These are phyloP conservation scores for Lepus oiostolus DNA, from an alignment of 2,797 vertebrate genomes.

Conservation along the genomic window DNA sequence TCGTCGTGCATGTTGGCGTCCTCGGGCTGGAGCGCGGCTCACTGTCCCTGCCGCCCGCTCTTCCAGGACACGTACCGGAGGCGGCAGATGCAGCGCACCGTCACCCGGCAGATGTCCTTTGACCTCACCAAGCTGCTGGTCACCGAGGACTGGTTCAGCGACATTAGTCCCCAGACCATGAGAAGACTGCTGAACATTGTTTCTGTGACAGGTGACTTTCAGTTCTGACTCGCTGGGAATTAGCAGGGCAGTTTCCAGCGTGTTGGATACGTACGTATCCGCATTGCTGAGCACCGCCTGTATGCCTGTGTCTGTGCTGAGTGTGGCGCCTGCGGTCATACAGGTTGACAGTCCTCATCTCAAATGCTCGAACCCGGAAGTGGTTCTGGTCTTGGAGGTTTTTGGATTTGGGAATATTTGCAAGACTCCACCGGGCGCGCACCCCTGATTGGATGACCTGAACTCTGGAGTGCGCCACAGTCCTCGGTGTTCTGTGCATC, in stretches of 20 bases:
- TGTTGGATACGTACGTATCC: too few relatives aligned
- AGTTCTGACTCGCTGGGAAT: too few relatives aligned
- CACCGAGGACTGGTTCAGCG: constrained; percentile 98
- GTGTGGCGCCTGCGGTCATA: background rate
- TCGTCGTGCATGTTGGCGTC: too few relatives aligned
- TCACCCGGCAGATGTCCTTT: constrained; percentile 98
- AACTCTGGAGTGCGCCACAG: too few relatives aligned
- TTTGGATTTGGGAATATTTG: too few relatives aligned
- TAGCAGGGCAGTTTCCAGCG: background rate
- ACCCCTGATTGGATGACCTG: too few relatives aligned
- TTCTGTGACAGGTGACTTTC: constrained; percentile 94
- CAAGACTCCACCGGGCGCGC: too few relatives aligned
- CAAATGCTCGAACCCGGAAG: too few relatives aligned
- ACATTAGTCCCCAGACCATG: constrained; percentile 99
- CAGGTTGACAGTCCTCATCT: too few relatives aligned
- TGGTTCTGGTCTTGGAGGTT: too few relatives aligned
- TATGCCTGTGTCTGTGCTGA: background rate
- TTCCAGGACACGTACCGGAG: constrained; percentile 96
- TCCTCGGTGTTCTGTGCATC: too few relatives aligned
- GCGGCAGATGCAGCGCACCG: constrained; percentile 95
- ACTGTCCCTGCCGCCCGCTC: background rate
- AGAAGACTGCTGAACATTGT: constrained; percentile 97
- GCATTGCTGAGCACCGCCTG: background rate
- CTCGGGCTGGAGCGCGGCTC: background rate
- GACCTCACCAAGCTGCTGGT: constrained; percentile 97